A percentile compares a stretch with the other conserved stretches of the same genome.
Conservation (phyloP, 2,113 vertebrate species). For the Megaptera novaeangliae region DNA sequence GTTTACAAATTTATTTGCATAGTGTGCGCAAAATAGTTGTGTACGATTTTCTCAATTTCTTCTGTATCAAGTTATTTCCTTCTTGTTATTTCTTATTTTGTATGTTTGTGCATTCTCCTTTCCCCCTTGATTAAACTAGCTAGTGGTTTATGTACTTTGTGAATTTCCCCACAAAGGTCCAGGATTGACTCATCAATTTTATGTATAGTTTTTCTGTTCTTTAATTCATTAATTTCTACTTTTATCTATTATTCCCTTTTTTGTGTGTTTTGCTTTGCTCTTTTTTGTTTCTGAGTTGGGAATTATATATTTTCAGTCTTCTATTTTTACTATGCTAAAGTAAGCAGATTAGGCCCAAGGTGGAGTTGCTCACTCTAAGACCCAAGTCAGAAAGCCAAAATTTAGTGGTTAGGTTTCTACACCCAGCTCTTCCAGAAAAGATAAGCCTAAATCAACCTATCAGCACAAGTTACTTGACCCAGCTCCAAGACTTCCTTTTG, state of each 20-base stretch:
- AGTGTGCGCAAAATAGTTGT: not conserved
- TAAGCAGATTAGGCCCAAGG: not conserved
- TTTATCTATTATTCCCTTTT: not conserved
- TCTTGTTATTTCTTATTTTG: not conserved
- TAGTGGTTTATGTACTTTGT: not conserved
- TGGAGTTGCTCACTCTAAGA: not conserved
- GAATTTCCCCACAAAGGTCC: not conserved
- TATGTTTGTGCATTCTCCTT: not conserved
- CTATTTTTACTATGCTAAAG: not conserved
- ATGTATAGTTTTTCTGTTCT: not conserved
- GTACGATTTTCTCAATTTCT: not conserved
- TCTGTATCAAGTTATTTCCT: not conserved
- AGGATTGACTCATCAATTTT: not conserved
- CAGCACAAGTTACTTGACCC: not conserved
- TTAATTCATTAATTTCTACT: not conserved
- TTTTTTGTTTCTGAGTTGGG: not conserved
- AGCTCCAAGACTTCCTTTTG: not conserved
- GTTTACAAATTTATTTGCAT: not conserved
- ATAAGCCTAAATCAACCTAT: not conserved
- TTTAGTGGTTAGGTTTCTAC: not conserved
- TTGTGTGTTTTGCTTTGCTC: not conserved
- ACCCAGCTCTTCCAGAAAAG: not conserved
- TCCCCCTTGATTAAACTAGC: not conserved
- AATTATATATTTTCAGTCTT: not conserved
- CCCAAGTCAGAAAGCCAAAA: not conserved